phyloP scores from a whole-genome alignment of 2,113 vertebrate species.

The Oenanthe oenanthe region DNA sequence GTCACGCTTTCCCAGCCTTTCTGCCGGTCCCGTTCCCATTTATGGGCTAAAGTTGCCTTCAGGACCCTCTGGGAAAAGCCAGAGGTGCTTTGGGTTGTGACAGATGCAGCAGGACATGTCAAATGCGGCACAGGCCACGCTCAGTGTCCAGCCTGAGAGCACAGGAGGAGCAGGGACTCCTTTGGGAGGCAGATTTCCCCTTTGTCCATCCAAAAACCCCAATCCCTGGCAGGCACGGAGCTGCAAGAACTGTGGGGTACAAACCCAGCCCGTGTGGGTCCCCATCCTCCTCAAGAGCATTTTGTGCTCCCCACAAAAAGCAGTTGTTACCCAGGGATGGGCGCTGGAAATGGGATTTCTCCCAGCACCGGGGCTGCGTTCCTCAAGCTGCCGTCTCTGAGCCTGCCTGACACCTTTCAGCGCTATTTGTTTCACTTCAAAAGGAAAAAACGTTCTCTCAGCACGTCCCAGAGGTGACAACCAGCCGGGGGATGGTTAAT shows the following conservation, averaged over 20 bases:
- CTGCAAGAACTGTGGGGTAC: neutral
- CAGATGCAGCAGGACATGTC: rapidly evolving
- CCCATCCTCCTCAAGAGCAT: neutral
- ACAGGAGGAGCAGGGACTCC: neutral
- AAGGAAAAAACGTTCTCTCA: slow-evolving; percentile 13
- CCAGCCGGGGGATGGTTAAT: slow-evolving; percentile 60
- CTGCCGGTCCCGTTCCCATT: neutral
- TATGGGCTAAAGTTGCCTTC: neutral
- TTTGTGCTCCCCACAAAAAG: neutral
- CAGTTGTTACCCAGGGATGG: neutral
- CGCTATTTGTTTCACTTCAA: slow-evolving; percentile 61
- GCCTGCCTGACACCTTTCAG: slow-evolving; percentile 57
- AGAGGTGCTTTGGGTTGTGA: neutral
- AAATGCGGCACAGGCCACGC: rapidly evolving
- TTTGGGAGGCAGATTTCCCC: neutral
- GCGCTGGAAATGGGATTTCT: neutral
- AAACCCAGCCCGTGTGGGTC: neutral
- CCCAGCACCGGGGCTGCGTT: neutral
- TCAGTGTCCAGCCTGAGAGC: neutral
- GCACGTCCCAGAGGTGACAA: slow-evolving; percentile 58
- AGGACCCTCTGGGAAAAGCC: neutral
- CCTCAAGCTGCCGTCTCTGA: slow-evolving; percentile 10
- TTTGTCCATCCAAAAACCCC: neutral
- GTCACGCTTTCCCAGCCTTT: rapidly evolving
- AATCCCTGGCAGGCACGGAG: neutral